Evolutionary conservation across 2,888 invertebrate species (phyloP).

Genomic region (Melipona beecheii): DNA sequence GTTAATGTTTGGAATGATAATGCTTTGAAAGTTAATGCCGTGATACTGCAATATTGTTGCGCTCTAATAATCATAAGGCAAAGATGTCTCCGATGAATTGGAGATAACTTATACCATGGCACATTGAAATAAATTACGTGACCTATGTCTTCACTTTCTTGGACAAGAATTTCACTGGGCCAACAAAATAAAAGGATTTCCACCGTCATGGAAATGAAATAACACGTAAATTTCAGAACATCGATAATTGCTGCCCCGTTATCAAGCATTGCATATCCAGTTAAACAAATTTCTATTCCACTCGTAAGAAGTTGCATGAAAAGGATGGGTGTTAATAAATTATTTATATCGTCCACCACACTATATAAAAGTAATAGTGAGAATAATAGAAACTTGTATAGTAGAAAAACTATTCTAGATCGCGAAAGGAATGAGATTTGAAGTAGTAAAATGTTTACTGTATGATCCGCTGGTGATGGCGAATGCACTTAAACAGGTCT

Average conservation of each 20-base stretch:
- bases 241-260: background rate
- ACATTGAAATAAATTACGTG: background rate
- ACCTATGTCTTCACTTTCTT: background rate
- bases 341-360: background rate
- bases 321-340: conserved; percentile 45
- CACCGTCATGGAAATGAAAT: background rate
- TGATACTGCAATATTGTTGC: conserved; percentile 44
- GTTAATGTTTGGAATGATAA: background rate
- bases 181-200: background rate
- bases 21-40: conserved; percentile 53
- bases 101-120: background rate
- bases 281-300: conserved; percentile 66
- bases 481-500: background rate
- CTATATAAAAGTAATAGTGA: background rate
- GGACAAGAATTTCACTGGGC: background rate
- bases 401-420: background rate
- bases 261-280: conserved; percentile 57
- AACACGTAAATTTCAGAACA: background rate
- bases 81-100: background rate
- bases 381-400: background rate
- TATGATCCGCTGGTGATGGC: background rate
- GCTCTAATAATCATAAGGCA: background rate
- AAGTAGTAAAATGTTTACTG: background rate
- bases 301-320: conserved; percentile 65
- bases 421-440: background rate